Evolutionary conservation across 2,888 invertebrate genomes (phyloP).

Genomic region (Oligia latruncula): DNA sequence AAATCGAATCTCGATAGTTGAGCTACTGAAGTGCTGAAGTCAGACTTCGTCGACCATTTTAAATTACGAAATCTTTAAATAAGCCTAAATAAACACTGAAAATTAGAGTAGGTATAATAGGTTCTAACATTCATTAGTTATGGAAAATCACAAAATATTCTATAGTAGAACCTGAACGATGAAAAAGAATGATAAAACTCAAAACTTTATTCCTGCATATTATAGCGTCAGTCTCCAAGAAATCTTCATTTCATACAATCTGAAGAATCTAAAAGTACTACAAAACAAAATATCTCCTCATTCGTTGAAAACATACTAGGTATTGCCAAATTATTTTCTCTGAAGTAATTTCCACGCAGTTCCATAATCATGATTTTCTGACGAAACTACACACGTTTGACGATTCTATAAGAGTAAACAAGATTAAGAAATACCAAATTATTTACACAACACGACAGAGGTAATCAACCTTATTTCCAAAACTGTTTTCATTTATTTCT

Average conservation of each 20-base stretch:
- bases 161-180: not conserved
- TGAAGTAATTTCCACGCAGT: constrained; percentile 41
- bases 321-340: constrained; percentile 50
- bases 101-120: not conserved
- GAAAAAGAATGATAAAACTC: not conserved
- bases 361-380: constrained; percentile 42
- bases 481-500: not conserved
- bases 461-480: constrained; percentile 26
- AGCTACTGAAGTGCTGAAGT: too few relatives aligned
- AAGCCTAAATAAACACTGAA: not conserved
- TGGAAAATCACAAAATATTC: not conserved
- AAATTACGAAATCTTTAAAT: not conserved
- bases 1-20: not conserved
- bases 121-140: not conserved
- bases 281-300: constrained; percentile 13
- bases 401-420: constrained; percentile 51
- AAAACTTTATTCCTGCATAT: constrained; percentile 6
- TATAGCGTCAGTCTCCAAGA: not conserved
- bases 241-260: constrained; percentile 5
- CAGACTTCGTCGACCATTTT: not conserved
- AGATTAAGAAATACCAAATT: constrained; percentile 39
- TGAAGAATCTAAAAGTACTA: constrained; percentile 17
- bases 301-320: constrained; percentile 32
- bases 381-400: constrained; percentile 38
- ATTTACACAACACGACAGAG: constrained; percentile 46